Evolutionary conservation across 2,797 vertebrate species (phyloP).

Genomic region (Pipistrellus nathusii): DNA sequence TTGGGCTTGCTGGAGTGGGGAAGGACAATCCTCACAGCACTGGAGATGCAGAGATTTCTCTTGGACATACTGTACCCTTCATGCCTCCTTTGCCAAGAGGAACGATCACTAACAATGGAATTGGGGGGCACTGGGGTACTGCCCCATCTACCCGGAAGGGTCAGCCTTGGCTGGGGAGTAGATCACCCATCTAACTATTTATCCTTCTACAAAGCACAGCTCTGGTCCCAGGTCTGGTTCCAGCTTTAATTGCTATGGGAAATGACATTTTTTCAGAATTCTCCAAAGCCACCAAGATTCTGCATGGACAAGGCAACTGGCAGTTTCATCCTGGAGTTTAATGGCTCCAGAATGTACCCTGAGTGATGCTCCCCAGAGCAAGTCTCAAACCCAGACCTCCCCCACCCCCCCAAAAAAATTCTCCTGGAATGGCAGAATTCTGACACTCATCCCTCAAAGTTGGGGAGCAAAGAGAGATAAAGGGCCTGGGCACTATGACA

Average conservation of each 20-base stretch:
- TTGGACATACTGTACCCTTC: fast-evolving
- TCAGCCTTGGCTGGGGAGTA: neutral
- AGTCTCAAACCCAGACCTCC: neutral
- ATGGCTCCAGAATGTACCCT: neutral
- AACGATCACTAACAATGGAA: neutral
- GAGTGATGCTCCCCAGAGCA: neutral
- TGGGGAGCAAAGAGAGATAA: neutral
- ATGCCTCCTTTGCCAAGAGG: neutral
- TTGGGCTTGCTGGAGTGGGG: neutral
- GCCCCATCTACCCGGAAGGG: neutral
- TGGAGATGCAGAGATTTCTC: neutral
- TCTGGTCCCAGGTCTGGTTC: neutral
- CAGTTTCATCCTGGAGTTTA: neutral
- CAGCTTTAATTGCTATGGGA: neutral
- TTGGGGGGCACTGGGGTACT: neutral
- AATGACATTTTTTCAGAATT: constrained; percentile 49
- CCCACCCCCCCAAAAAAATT: too few relatives aligned
- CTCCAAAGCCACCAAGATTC: neutral
- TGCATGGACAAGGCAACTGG: neutral
- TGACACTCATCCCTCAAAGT: neutral
- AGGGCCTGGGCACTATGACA: neutral
- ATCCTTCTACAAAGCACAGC: neutral
- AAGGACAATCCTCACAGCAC: neutral
- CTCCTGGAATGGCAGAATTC: neutral
- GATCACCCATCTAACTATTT: neutral